Base-by-base conservation (phyloP, 2,797 vertebrate genomes). In the Carduelis carduelis region DNA sequence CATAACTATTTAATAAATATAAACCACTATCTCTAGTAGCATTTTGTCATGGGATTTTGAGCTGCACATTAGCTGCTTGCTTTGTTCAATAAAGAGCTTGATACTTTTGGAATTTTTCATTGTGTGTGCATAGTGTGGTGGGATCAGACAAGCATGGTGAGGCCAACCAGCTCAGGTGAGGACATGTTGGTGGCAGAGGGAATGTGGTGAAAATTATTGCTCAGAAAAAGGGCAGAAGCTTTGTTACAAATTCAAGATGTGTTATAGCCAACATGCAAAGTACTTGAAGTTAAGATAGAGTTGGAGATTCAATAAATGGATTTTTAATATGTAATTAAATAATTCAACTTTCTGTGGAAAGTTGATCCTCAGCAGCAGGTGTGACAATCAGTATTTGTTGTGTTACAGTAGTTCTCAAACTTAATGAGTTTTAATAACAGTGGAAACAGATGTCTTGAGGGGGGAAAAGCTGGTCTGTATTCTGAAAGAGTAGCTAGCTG, bases 31-130 rank as follows among this genome's bases (percentile, higher is more conserved):
- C 6, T 87, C 30, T 52, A n/a, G 26, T 71, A 84, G 5, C 20
- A 17, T 89, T 75, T 84, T 1, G 4, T 89, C 11, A 23, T 88
- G 27, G 44, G 47, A 50, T 35, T 76, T 64, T 88, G 57, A 93
- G 28, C 32, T 89, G 34, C 59, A 8, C 2, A 3, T 72, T 75
- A 52, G 46, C 56, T 92, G 12, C 47, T 65, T 88, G 35, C 44
- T 94, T 79, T 59, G 8, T 72, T 92, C 79, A 87, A 74, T 75
- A 41, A 75, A 44, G 26, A 81, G 27, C 9, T 90, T 27, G 9
- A 16, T 90, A 16, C 32, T 78, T 90, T 56, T 84, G 70, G 26
- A 63, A 70, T 32, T 91, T 89, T 3, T 41, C 26, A 28, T 66
- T 0, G 0, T 65, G 19, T 63, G 23, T 75, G 47, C 5, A 0